These are phyloP conservation scores for Myathropa florea DNA, from an alignment of 2,888 invertebrate genomes.

Conservation along the genomic window DNA sequence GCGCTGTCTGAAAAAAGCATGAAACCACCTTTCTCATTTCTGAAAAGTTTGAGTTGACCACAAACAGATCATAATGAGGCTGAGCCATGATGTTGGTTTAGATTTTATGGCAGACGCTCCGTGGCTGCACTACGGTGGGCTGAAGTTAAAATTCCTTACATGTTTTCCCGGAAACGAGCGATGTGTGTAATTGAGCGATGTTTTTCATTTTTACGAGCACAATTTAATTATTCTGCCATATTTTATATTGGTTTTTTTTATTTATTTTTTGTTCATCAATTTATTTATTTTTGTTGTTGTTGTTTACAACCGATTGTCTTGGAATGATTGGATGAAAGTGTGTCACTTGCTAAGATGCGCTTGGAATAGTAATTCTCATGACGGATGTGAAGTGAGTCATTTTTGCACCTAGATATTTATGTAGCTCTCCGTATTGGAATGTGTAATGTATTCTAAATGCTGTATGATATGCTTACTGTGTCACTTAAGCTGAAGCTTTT, in stretches of 20 bases:
- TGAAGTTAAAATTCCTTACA: slow-evolving; percentile 54
- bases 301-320: slow-evolving; percentile 8
- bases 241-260: slow-evolving; percentile 55
- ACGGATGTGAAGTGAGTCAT: slow-evolving; percentile 53
- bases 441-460: slow-evolving; percentile 31
- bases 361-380: slow-evolving; percentile 64
- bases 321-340: slow-evolving; percentile 55
- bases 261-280: slow-evolving; percentile 13
- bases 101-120: slow-evolving; percentile 45
- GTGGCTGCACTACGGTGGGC: slow-evolving; percentile 13
- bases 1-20: slow-evolving; percentile 28
- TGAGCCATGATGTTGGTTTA: slow-evolving; percentile 48
- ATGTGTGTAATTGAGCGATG: slow-evolving; percentile 54
- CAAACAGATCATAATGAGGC: slow-evolving; percentile 53
- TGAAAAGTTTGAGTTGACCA: background rate
- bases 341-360: slow-evolving; percentile 62
- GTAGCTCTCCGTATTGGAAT: slow-evolving; percentile 48
- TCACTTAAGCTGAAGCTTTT: slow-evolving; percentile 9
- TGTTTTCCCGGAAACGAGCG: slow-evolving; percentile 63
- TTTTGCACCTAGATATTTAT: slow-evolving; percentile 40
- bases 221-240: slow-evolving; percentile 60
- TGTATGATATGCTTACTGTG: slow-evolving; percentile 14
- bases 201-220: slow-evolving; percentile 48
- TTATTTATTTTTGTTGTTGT: background rate
- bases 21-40: slow-evolving; percentile 27